phyloP scores from a whole-genome alignment of 2,888 invertebrate genomes.

The Ochlodes sylvanus region DNA sequence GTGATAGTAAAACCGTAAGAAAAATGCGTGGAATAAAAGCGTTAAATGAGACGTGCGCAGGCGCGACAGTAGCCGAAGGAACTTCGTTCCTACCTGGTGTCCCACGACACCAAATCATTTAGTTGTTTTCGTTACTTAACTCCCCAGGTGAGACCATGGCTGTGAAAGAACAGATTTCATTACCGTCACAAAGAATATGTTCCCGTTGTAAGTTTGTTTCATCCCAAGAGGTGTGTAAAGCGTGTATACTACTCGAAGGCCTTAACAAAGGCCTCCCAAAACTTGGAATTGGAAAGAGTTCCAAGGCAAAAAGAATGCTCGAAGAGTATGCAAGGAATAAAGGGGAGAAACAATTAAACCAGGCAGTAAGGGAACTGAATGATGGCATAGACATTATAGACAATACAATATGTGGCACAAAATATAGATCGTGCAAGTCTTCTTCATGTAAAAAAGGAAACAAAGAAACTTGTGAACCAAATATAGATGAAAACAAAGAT shows the following conservation, averaged over 20 bases:
- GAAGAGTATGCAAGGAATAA: slow-evolving; percentile 79
- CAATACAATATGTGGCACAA: slow-evolving; percentile 46
- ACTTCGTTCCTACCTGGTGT: too few relatives aligned
- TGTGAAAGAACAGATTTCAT: slow-evolving; percentile 91
- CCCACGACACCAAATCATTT: too few relatives aligned
- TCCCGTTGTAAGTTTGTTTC: slow-evolving; percentile 95
- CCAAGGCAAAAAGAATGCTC: slow-evolving; percentile 89
- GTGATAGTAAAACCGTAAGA: too few relatives aligned
- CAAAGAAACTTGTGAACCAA: neutral
- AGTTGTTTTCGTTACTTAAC: too few relatives aligned
- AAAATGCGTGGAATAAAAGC: too few relatives aligned
- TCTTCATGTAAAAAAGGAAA: slow-evolving; percentile 46
- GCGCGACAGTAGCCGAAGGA: too few relatives aligned
- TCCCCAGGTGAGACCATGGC: slow-evolving; percentile 91
- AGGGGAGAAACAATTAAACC: slow-evolving; percentile 45
- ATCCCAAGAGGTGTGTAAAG: slow-evolving; percentile 98
- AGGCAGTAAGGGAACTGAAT: slow-evolving; percentile 60
- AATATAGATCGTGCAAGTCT: slow-evolving; percentile 49
- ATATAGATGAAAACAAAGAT: slow-evolving; percentile 37
- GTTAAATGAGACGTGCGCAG: too few relatives aligned
- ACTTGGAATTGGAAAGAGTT: slow-evolving; percentile 95
- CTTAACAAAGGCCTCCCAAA: slow-evolving; percentile 96
- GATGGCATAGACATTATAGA: slow-evolving; percentile 46
- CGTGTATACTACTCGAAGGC: slow-evolving; percentile 97
- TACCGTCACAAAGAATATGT: slow-evolving; percentile 93